Percentiles rank a stretch among this genome's conserved stretches.
phyloP scores from a whole-genome alignment of 2,113 vertebrate species.

The Pygoscelis adeliae region DNA sequence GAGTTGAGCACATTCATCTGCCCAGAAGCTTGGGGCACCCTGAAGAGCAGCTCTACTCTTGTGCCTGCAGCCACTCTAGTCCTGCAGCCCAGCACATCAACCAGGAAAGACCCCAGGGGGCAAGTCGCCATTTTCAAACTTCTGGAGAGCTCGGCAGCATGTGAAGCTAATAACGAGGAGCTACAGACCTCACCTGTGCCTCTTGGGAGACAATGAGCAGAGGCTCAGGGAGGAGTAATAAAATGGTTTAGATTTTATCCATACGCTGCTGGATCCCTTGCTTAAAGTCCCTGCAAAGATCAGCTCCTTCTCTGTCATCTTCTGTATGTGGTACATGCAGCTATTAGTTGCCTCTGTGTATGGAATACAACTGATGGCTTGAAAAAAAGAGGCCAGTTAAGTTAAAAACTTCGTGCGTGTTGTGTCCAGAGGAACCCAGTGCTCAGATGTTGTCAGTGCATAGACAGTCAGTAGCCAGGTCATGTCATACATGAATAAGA shows the following conservation, averaged over 20 bases:
- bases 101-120: accelerated
- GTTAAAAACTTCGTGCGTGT: background rate
- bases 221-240: background rate
- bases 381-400: background rate
- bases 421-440: background rate
- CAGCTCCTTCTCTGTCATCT: background rate
- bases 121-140: background rate
- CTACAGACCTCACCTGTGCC: background rate
- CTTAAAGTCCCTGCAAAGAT: background rate
- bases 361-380: background rate
- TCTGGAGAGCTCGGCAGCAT: background rate
- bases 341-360: background rate
- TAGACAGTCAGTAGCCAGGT: background rate
- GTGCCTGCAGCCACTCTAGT: background rate
- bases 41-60: background rate
- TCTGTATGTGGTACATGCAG: accelerated
- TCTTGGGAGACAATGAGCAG: background rate
- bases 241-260: background rate
- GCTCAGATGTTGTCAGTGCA: background rate
- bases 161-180: background rate
- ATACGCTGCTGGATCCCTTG: background rate
- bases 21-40: background rate
- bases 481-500: background rate
- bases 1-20: background rate
- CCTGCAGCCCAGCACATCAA: background rate